Percentiles rank a stretch among this genome's conserved stretches.
Evolutionary conservation across 2,113 vertebrate genomes (phyloP).

Genomic region (Nannospalax galili): DNA sequence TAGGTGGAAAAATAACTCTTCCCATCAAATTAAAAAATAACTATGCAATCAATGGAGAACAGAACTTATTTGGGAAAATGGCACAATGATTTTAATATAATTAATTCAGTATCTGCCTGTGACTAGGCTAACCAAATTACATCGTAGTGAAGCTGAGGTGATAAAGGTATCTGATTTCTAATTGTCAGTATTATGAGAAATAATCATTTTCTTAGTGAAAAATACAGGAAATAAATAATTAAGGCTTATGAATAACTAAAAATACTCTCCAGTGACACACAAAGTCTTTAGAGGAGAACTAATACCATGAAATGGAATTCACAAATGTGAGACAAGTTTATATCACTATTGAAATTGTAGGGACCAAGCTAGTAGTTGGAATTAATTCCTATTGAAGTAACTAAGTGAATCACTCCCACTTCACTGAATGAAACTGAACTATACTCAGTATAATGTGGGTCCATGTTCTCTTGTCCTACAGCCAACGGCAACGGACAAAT

Average conservation of each 20-base stretch:
- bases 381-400: conserved; percentile 56
- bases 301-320: conserved; percentile 40
- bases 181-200: conserved; percentile 49
- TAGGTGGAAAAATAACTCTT: conserved; percentile 1
- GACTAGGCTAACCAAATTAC: background rate
- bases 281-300: conserved; percentile 1
- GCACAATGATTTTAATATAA: background rate
- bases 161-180: conserved; percentile 40
- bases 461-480: background rate
- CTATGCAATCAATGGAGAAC: background rate
- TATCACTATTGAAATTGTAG: conserved; percentile 45
- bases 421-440: conserved; percentile 37
- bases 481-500: background rate
- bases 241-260: conserved; percentile 38
- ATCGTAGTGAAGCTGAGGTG: background rate
- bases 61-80: background rate
- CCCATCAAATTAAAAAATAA: conserved; percentile 1
- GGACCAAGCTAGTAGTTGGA: background rate
- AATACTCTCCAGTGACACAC: conserved; percentile 50
- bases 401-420: conserved; percentile 50
- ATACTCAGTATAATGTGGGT: background rate
- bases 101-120: background rate
- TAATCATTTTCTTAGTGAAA: conserved; percentile 27
- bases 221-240: conserved; percentile 1
- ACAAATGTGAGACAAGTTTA: conserved; percentile 58